Percentiles rank a stretch among this genome's conserved stretches.
phyloP scores from a whole-genome alignment of 1,140 invertebrate genomes.

The Diorhabda elongata region DNA sequence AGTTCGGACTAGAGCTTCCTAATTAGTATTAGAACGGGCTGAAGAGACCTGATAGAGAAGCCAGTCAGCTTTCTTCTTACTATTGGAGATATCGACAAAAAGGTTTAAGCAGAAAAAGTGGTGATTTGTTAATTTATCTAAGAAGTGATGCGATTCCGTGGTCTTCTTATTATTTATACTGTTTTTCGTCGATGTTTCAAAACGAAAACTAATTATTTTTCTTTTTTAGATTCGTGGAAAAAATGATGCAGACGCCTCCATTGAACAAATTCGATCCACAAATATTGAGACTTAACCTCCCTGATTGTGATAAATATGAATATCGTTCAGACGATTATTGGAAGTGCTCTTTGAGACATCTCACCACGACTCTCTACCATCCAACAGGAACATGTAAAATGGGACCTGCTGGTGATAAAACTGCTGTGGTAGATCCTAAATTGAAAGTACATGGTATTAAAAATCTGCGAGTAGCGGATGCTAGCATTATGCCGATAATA shows the following conservation, averaged over 20 bases:
- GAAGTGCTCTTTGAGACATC: conserved; percentile 59
- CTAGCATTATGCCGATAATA: conserved; percentile 71
- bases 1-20: no score
- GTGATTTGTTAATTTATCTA: no score
- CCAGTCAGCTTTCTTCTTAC: no score
- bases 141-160: no score
- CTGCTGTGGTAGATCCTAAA: conserved; percentile 56
- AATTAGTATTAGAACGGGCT: no score
- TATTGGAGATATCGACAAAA: no score
- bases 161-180: no score
- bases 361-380: conserved; percentile 62
- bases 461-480: conserved; percentile 65
- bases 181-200: no score
- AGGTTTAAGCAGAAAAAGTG: no score
- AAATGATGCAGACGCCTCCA: background rate
- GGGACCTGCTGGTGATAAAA: conserved; percentile 51
- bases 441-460: conserved; percentile 49
- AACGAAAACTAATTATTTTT: background rate
- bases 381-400: conserved; percentile 58
- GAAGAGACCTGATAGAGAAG: no score
- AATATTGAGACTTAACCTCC: conserved; percentile 33
- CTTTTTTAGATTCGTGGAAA: background rate
- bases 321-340: conserved; percentile 65
- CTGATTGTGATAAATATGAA: conserved; percentile 56
- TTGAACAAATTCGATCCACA: background rate